Evolutionary conservation across 2,888 invertebrate genomes (phyloP).

Genomic region (Dascillus cervinus): DNA sequence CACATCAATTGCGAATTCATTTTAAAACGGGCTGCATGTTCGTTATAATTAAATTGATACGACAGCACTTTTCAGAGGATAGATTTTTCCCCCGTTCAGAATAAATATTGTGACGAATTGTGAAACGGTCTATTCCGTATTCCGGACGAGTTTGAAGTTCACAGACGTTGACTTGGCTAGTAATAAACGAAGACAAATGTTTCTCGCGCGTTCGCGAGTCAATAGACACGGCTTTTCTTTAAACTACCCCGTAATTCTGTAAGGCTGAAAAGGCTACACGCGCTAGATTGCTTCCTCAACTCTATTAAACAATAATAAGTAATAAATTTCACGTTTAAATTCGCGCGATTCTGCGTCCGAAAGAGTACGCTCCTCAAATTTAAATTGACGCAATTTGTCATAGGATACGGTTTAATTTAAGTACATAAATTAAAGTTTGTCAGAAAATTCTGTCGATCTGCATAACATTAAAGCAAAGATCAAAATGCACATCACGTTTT

Average conservation of each 20-base stretch:
- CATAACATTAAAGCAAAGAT: constrained; percentile 38
- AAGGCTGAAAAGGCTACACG: background rate
- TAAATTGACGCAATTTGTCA: too few species aligned
- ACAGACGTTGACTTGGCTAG: constrained; percentile 23
- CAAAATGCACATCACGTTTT: constrained; percentile 43
- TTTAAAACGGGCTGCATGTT: constrained; percentile 38
- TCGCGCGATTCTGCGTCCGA: too few species aligned
- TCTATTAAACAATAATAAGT: too few species aligned
- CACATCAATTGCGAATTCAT: constrained; percentile 43
- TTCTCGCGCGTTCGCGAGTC: constrained; percentile 19
- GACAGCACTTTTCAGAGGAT: too few species aligned
- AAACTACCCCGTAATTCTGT: constrained; percentile 12
- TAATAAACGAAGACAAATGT: constrained; percentile 31
- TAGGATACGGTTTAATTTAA: too few species aligned
- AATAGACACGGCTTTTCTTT: constrained; percentile 19
- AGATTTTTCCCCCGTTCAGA: too few species aligned
- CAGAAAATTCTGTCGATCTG: constrained; percentile 35
- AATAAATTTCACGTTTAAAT: too few species aligned
- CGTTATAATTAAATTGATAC: constrained; percentile 41
- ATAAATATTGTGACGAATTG: too few species aligned
- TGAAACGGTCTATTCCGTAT: too few species aligned
- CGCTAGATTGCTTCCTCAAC: too few species aligned
- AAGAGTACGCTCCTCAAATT: too few species aligned
- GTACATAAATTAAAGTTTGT: too few species aligned
- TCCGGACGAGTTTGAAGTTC: constrained; percentile 19